Percentiles rank a stretch among this genome's conserved stretches.
Evolutionary conservation across 2,888 invertebrate species (phyloP).

Genomic region (Arge pagana): DNA sequence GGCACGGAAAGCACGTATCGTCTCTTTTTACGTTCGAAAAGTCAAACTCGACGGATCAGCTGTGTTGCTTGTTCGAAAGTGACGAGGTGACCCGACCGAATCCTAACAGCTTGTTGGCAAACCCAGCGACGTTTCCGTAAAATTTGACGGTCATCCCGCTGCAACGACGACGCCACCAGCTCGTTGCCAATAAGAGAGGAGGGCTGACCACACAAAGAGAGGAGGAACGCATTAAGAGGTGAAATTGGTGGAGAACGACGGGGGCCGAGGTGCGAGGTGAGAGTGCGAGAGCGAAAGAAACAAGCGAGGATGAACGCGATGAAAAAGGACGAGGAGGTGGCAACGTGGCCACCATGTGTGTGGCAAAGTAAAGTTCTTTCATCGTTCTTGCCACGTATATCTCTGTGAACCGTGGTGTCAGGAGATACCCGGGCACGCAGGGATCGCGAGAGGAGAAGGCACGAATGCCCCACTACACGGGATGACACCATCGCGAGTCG

Average conservation of each 20-base stretch:
- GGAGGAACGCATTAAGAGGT: no score
- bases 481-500: slow-evolving; percentile 9
- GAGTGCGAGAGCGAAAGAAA: background rate
- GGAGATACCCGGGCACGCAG: slow-evolving; percentile 7
- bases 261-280: background rate
- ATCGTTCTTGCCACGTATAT: slow-evolving; percentile 35
- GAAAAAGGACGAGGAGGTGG: slow-evolving; percentile 39
- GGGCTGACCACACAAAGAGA: no score
- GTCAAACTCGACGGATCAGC: no score
- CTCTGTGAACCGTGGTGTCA: background rate
- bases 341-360: slow-evolving; percentile 55
- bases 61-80: no score
- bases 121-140: no score
- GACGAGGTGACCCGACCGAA: no score
- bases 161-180: no score
- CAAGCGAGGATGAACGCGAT: background rate
- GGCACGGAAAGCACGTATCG: no score
- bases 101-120: no score
- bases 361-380: slow-evolving; percentile 42
- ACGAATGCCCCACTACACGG: slow-evolving; percentile 23
- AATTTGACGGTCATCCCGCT: no score
- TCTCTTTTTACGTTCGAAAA: no score
- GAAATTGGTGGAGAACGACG: background rate
- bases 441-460: background rate
- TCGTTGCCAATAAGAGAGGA: no score